A percentile compares a stretch with the other conserved stretches of the same genome.
These are phyloP conservation scores for Odontesthes bonariensis DNA, from an alignment of 2,113 vertebrate genomes.

Conservation along the genomic window DNA sequence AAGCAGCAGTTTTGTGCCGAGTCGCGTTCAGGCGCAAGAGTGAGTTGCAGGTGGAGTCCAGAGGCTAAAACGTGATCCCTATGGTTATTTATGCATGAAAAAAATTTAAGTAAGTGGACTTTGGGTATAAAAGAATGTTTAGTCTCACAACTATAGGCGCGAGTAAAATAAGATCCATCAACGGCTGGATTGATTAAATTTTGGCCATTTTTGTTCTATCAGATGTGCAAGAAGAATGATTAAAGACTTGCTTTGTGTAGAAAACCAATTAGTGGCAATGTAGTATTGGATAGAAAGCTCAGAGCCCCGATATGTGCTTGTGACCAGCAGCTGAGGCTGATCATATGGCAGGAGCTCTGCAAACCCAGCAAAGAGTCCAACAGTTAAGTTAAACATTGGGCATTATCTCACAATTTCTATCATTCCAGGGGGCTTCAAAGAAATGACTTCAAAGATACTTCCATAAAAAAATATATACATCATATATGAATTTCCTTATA, in stretches of 20 bases:
- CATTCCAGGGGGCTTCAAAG: no score
- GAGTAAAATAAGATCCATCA: neutral
- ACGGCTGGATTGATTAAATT: neutral
- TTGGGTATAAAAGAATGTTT: neutral
- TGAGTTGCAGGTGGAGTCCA: neutral
- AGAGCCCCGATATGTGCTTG: constrained; percentile 1
- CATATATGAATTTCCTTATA: no score
- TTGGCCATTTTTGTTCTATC: neutral
- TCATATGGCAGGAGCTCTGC: neutral
- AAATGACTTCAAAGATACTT: no score
- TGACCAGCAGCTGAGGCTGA: constrained; percentile 25
- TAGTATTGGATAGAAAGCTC: neutral
- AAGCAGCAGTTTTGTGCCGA: no score
- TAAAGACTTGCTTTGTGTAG: neutral
- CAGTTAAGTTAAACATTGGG: no score
- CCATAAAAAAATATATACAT: no score
- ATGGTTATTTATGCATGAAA: neutral
- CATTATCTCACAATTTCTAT: no score
- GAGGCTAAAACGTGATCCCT: neutral
- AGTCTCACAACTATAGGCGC: no score
- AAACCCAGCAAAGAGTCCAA: neutral
- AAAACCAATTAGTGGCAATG: neutral
- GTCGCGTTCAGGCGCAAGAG: neutral
- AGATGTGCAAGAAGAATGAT: neutral
- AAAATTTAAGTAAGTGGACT: neutral